Percentiles rank a stretch among this genome's conserved stretches.
phyloP scores from a whole-genome alignment of 2,888 invertebrate genomes.

The Acleris emargana region DNA sequence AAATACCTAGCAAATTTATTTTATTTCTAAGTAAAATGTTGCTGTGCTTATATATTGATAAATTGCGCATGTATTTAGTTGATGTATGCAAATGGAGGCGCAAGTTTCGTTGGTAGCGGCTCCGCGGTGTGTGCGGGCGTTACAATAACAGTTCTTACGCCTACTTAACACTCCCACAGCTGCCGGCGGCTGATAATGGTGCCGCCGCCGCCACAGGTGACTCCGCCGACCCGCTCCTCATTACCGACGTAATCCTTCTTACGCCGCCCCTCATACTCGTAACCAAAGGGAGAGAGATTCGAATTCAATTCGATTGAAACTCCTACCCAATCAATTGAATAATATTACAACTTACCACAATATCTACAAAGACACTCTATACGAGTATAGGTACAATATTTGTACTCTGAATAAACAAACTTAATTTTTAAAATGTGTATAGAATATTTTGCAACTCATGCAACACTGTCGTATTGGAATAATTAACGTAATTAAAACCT shows the following conservation, averaged over 20 bases:
- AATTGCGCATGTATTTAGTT: background rate
- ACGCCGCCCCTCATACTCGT: slow-evolving; percentile 30
- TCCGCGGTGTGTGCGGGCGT: slow-evolving; percentile 8
- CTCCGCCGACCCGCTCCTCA: slow-evolving; percentile 15
- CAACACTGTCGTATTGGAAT: background rate
- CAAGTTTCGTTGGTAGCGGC: slow-evolving; percentile 15
- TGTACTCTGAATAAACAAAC: too few relatives aligned
- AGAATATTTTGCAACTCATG: slow-evolving; percentile 11
- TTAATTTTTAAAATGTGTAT: too few relatives aligned
- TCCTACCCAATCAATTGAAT: slow-evolving; percentile 15
- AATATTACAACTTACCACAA: slow-evolving; percentile 23
- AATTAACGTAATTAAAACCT: slow-evolving; percentile 19
- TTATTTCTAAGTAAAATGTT: background rate
- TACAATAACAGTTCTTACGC: slow-evolving; percentile 31
- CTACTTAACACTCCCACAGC: slow-evolving; percentile 17
- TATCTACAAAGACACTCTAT: too few relatives aligned
- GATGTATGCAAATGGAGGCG: background rate
- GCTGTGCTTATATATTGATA: background rate
- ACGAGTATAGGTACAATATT: too few relatives aligned
- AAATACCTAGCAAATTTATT: background rate
- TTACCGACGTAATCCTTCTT: slow-evolving; percentile 23
- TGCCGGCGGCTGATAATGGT: slow-evolving; percentile 22
- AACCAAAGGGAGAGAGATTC: slow-evolving; percentile 20
- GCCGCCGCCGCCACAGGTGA: slow-evolving; percentile 27
- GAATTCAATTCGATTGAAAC: slow-evolving; percentile 29